phyloP scores from a whole-genome alignment of 2,113 vertebrate species.

The Nothobranchius kuhntae region DNA sequence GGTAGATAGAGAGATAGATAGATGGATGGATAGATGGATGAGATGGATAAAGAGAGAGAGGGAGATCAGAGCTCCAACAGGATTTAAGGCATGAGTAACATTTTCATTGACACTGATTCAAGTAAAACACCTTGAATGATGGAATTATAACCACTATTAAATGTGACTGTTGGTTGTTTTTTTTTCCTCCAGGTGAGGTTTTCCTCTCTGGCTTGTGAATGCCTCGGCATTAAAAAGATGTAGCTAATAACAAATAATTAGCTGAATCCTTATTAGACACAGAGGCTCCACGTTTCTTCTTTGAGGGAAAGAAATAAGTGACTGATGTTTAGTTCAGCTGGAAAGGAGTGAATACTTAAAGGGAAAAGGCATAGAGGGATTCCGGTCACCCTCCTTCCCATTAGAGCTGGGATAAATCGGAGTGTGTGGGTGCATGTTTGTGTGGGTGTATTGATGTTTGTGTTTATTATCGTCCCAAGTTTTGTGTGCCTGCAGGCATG shows the following conservation, averaged over 20 bases:
- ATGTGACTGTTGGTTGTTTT: neutral
- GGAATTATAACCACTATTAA: neutral
- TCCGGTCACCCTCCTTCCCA: constrained; percentile 40
- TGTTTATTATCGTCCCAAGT: constrained; percentile 28
- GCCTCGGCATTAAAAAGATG: constrained; percentile 2
- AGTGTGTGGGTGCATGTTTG: too few relatives aligned
- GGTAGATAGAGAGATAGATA: too few relatives aligned
- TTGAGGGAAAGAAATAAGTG: constrained; percentile 14
- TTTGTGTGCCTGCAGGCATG: constrained; percentile 12
- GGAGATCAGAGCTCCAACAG: neutral
- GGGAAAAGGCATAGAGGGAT: constrained; percentile 34
- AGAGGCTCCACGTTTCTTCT: constrained; percentile 7
- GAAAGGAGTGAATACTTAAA: constrained; percentile 44
- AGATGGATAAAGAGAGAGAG: too few relatives aligned
- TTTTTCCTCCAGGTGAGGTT: neutral
- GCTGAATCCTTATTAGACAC: constrained; percentile 20
- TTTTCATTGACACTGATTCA: constrained; percentile 9
- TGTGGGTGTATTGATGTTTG: constrained; percentile 11
- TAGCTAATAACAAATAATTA: neutral
- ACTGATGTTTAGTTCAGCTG: constrained; percentile 13
- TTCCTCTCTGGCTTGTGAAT: constrained; percentile 11
- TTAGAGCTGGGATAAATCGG: constrained; percentile 35
- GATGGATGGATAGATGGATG: too few relatives aligned
- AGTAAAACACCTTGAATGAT: constrained; percentile 1
- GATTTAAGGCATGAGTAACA: constrained; percentile 14